These are phyloP conservation scores for Watsonalla binaria DNA, from an alignment of 2,888 invertebrate species.

Conservation along the genomic window DNA sequence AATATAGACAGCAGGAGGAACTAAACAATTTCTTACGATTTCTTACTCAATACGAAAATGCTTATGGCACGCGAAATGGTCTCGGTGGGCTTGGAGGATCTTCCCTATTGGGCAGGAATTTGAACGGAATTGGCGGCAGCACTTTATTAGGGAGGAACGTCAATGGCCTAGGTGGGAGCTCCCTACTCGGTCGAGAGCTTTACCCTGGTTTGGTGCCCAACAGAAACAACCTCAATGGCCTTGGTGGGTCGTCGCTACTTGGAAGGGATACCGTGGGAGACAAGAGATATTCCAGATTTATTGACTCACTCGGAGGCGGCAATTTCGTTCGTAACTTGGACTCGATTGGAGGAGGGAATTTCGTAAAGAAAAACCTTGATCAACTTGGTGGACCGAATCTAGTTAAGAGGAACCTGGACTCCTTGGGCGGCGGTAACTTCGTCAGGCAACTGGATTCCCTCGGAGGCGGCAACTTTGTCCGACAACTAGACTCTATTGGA, in stretches of 20 bases:
- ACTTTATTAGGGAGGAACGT: slow-evolving; percentile 30
- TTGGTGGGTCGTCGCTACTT: slow-evolving; percentile 29
- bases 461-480: slow-evolving; percentile 72
- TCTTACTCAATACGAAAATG: slow-evolving; percentile 46
- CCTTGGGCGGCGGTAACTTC: slow-evolving; percentile 66
- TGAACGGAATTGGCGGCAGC: slow-evolving; percentile 20
- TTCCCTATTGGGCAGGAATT: slow-evolving; percentile 29
- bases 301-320: slow-evolving; percentile 55
- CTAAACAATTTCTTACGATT: slow-evolving; percentile 53
- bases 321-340: slow-evolving; percentile 63
- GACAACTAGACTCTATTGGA: slow-evolving; percentile 56
- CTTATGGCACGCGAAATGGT: slow-evolving; percentile 32
- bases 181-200: slow-evolving; percentile 30
- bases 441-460: slow-evolving; percentile 67
- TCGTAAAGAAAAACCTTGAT: slow-evolving; percentile 64
- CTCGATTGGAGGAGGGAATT: slow-evolving; percentile 65
- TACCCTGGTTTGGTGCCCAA: slow-evolving; percentile 22
- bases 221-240: slow-evolving; percentile 26
- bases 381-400: slow-evolving; percentile 65
- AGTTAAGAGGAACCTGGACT: slow-evolving; percentile 60
- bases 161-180: slow-evolving; percentile 33
- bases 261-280: slow-evolving; percentile 39
- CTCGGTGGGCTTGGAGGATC: slow-evolving; percentile 21
- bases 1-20: slow-evolving; percentile 50
- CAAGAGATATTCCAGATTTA: slow-evolving; percentile 37